Evolutionary conservation across 53 echinoderm and acorn worm genomes (phyloP), one percentile per base, ranked within the genome.

Genomic region (Mesocentrotus franciscanus): DNA sequence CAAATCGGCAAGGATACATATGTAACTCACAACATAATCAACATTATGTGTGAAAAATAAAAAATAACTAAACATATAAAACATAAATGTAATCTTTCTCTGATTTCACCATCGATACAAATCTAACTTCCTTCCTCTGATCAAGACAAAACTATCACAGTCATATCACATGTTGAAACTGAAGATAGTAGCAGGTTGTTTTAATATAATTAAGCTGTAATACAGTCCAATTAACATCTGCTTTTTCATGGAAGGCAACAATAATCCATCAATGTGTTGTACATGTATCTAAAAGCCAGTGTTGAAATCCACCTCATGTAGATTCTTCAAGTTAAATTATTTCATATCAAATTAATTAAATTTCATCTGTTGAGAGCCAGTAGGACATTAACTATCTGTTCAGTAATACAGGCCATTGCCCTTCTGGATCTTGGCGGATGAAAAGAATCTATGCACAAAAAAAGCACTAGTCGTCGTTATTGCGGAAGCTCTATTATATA

Each of bases 401-500:
- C 24, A 68, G 68, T 26, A 24, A 68, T 5, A 68, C 9, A 20
- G 8, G 5, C 8, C 24, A 24, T 22, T 5, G 4, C 4, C 68
- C 68, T 24, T 68, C 20, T 68, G 68, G 68, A 8, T 68, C 26
- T 68, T 24, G 24, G 24, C 68, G 8, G 68, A 68, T 68, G 3
- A 24, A 68, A 8, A 68, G 24, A 33, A 84, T 20, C 84, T 55
- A 49, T 20, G 84, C 83, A 84, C 84, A 42, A 49, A 55, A 49
- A 4, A 49, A 4, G 8, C 84, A 84, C 30, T 78, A 84, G 36
- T 84, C 5, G 30, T 78, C 16, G 9, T 33, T 78, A 33, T 84
- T 49, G 84, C 49, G 84, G 84, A 84, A 84, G 84, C 84, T 49
- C 84, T 22, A 55, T 84, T 16, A n/a, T n/a, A n/a, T n/a, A 84